Percentiles rank a stretch among this genome's conserved stretches.
Conservation (phyloP, 2,888 invertebrate species). For the Eudemis profundana region DNA sequence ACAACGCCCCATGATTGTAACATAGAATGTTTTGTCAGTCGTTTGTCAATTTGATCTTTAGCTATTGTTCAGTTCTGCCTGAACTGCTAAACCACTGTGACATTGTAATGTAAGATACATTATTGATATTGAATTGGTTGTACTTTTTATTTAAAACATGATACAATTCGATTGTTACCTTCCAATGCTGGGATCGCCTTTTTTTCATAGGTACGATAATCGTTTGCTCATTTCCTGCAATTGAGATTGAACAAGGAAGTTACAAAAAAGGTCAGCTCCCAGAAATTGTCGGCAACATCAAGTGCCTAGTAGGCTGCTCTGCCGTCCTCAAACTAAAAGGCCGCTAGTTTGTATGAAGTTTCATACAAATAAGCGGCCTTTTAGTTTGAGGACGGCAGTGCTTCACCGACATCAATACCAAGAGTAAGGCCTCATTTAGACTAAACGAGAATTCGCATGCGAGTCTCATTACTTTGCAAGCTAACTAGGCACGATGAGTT, state of each 20-base stretch:
- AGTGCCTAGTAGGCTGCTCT: too few species aligned
- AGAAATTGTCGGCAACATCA: too few species aligned
- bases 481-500: too few species aligned
- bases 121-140: conserved; percentile 32
- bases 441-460: too few species aligned
- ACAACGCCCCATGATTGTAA: background rate
- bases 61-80: conserved; percentile 63
- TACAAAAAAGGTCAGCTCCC: background rate
- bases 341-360: too few species aligned
- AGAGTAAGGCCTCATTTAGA: too few species aligned
- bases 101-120: conserved; percentile 16
- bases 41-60: conserved; percentile 72
- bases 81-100: conserved; percentile 18
- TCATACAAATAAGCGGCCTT: too few species aligned
- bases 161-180: conserved; percentile 9
- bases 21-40: conserved; percentile 28
- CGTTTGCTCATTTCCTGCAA: conserved; percentile 23
- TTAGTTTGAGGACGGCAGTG: too few species aligned
- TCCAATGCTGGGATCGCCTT: background rate
- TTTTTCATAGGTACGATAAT: conserved; percentile 3
- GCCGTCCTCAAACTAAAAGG: too few species aligned
- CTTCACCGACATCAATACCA: too few species aligned
- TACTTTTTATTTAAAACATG: conserved; percentile 12
- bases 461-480: too few species aligned
- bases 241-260: background rate